Evolutionary conservation across 2,888 invertebrate genomes (phyloP).

Genomic region (Micropterix aruncella): DNA sequence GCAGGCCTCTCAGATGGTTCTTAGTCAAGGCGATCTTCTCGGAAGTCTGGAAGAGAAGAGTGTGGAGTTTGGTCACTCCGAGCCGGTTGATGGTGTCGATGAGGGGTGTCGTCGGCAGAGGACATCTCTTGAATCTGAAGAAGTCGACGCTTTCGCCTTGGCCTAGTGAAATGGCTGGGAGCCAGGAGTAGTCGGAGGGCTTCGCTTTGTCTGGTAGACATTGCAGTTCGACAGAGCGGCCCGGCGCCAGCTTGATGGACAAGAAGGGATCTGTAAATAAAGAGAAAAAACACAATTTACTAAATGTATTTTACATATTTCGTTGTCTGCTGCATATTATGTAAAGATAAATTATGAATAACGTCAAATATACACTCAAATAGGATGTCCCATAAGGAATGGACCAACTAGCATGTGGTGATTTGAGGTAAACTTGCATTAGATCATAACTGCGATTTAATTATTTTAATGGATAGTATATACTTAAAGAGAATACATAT

Average conservation of each 20-base stretch:
- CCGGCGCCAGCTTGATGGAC: background rate
- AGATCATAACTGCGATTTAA: no score
- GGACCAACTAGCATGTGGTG: no score
- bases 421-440: no score
- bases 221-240: background rate
- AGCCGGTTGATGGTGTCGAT: conserved; percentile 30
- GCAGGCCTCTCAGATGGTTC: conserved; percentile 42
- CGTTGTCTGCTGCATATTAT: no score
- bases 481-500: no score
- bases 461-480: no score
- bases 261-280: no score
- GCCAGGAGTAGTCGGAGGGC: background rate
- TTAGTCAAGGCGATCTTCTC: conserved; percentile 37
- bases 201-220: background rate
- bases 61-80: conserved; percentile 34
- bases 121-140: conserved; percentile 38
- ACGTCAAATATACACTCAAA: no score
- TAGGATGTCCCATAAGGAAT: no score
- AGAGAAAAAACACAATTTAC: no score
- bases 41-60: conserved; percentile 38
- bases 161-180: background rate
- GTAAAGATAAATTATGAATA: no score
- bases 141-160: background rate
- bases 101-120: conserved; percentile 35
- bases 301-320: no score